Conservation (phyloP, 1,140 invertebrate genomes). For the Dendroctonus ponderosae region DNA sequence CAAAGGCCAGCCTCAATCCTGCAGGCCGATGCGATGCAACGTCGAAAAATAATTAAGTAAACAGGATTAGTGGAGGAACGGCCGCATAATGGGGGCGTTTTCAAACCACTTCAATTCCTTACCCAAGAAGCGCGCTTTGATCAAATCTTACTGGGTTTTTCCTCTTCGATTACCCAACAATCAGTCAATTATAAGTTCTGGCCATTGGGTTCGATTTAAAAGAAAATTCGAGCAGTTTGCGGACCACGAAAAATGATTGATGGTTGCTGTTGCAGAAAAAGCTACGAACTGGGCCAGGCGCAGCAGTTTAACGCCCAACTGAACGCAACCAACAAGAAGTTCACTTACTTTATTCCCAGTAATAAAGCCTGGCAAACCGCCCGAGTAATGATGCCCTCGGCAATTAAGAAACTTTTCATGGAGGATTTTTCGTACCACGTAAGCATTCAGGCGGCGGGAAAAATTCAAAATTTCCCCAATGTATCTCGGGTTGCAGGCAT, state of each 20-base stretch:
- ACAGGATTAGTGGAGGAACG: too few relatives aligned
- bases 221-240: neutral
- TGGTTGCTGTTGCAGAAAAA: conserved; percentile 60
- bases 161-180: too few relatives aligned
- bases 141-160: too few relatives aligned
- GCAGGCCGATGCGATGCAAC: too few relatives aligned
- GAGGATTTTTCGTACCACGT: conserved; percentile 78
- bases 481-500: conserved; percentile 57
- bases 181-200: too few relatives aligned
- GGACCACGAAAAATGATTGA: neutral
- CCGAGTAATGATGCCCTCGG: conserved; percentile 68
- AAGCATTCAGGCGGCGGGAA: conserved; percentile 49
- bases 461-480: neutral
- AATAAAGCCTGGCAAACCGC: conserved; percentile 82
- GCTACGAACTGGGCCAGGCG: conserved; percentile 69
- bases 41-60: too few relatives aligned
- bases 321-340: conserved; percentile 72
- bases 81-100: too few relatives aligned
- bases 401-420: conserved; percentile 82
- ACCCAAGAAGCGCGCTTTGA: too few relatives aligned
- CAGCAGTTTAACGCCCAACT: conserved; percentile 76
- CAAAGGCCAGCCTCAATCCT: too few relatives aligned
- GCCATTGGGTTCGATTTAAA: too few relatives aligned
- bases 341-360: conserved; percentile 88
- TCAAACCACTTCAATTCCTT: too few relatives aligned